Conservation (phyloP, 2,888 invertebrate species). For the Drosophila leonis region DNA sequence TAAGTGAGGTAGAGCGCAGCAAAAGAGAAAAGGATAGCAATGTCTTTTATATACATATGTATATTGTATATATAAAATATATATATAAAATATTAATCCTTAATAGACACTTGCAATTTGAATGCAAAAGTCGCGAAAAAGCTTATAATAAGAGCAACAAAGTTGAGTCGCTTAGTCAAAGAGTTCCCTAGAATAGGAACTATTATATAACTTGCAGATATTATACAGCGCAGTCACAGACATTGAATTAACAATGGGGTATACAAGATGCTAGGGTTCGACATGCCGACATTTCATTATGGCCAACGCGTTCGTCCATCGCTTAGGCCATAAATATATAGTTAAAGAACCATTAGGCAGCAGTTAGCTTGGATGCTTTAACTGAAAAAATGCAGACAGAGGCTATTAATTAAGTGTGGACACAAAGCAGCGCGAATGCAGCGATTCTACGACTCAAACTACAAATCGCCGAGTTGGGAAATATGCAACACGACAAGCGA, state of each 20-base stretch:
- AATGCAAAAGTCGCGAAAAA: too few species aligned
- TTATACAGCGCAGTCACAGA: constrained; percentile 13
- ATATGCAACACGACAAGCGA: constrained; percentile 40
- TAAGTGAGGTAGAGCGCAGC: too few species aligned
- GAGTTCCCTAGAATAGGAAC: not conserved
- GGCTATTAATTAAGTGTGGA: constrained; percentile 75
- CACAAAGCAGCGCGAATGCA: constrained; percentile 38
- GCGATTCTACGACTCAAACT: constrained; percentile 22
- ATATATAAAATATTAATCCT: too few species aligned
- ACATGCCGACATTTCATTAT: constrained; percentile 34
- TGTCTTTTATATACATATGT: too few species aligned
- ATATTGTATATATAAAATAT: too few species aligned
- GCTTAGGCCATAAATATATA: constrained; percentile 49
- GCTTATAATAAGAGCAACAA: too few species aligned
- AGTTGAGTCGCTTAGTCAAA: too few species aligned
- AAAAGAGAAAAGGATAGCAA: too few species aligned
- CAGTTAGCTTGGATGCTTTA: constrained; percentile 69
- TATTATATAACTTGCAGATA: not conserved
- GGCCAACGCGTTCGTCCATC: constrained; percentile 18
- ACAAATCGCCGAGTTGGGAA: constrained; percentile 54
- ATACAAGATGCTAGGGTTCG: constrained; percentile 16
- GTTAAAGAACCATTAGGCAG: constrained; percentile 64
- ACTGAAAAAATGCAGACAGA: constrained; percentile 75
- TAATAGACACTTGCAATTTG: not conserved
- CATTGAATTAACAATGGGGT: constrained; percentile 55